A percentile compares a stretch with the other conserved stretches of the same genome.
Conservation (phyloP, 2,797 vertebrate species). For the Euphonia xanthogaster region DNA sequence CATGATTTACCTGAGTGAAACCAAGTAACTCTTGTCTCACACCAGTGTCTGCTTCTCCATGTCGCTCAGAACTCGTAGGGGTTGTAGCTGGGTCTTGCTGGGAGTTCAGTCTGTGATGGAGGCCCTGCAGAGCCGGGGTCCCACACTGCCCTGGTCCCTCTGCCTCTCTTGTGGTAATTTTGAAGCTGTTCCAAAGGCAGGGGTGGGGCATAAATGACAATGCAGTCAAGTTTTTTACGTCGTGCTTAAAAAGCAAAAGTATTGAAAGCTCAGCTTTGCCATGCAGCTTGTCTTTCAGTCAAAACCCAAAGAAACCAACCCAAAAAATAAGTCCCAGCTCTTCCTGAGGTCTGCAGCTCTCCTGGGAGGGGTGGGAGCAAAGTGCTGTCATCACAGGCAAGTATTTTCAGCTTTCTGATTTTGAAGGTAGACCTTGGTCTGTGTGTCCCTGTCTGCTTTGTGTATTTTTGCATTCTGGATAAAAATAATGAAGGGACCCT, state of each 20-base stretch:
- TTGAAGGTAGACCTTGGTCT: neutral
- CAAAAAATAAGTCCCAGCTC: neutral
- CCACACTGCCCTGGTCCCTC: neutral
- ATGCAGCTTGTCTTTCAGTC: neutral
- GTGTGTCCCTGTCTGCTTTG: neutral
- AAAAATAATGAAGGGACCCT: neutral
- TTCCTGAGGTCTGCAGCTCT: neutral
- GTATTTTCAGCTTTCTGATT: neutral
- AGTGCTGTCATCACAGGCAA: neutral
- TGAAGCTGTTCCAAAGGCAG: neutral
- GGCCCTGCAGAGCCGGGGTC: neutral
- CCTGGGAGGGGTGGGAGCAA: too few relatives aligned
- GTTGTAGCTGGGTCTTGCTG: neutral
- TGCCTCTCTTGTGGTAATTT: neutral
- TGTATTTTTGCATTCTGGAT: neutral
- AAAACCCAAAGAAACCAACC: neutral
- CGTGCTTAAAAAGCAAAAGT: neutral
- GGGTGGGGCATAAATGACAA: neutral
- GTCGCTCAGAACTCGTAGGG: neutral
- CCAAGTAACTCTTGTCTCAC: neutral
- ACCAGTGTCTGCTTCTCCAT: neutral
- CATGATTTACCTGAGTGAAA: neutral
- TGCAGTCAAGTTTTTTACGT: neutral
- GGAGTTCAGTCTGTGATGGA: neutral
- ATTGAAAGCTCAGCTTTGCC: neutral